These are phyloP conservation scores for Philopotamus ludificatus DNA, from an alignment of 1,140 invertebrate species.

Conservation along the genomic window DNA sequence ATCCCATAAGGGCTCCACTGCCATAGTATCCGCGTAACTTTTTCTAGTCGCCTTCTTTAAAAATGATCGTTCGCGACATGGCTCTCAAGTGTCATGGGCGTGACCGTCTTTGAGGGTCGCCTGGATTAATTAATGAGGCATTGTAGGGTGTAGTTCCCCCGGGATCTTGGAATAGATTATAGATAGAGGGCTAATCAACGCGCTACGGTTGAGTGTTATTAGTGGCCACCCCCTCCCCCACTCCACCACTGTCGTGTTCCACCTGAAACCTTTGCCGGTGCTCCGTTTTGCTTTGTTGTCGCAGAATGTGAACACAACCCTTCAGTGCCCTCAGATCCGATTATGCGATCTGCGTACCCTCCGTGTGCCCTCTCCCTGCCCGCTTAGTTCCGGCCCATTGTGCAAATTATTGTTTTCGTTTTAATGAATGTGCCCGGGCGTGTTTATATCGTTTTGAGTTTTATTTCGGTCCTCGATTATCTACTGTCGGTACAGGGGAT, in stretches of 20 bases:
- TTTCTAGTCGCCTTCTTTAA: constrained; percentile 3
- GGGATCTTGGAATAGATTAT: constrained; percentile 28
- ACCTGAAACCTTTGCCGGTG: neutral
- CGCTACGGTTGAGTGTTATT: constrained; percentile 31
- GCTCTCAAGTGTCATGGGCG: neutral
- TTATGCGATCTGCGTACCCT: constrained; percentile 7
- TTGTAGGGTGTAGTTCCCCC: constrained; percentile 2
- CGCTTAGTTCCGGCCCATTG: too few relatives aligned
- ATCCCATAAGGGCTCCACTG: too few relatives aligned
- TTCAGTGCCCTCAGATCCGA: neutral
- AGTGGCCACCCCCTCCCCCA: neutral
- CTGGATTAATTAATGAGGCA: constrained; percentile 20
- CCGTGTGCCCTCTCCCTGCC: too few relatives aligned
- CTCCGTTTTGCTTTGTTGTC: constrained; percentile 18
- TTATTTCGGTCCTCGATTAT: too few relatives aligned
- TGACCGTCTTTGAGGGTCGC: constrained; percentile 9
- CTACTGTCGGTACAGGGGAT: too few relatives aligned
- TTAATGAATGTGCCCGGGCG: too few relatives aligned
- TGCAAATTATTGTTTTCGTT: too few relatives aligned
- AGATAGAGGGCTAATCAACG: constrained; percentile 32
- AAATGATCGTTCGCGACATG: neutral
- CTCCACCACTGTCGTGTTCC: neutral
- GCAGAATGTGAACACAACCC: neutral
- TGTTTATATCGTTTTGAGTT: too few relatives aligned
- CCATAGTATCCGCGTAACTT: too few relatives aligned